phyloP scores from a whole-genome alignment of 2,113 vertebrate genomes.

The Catharus bicknelli region DNA sequence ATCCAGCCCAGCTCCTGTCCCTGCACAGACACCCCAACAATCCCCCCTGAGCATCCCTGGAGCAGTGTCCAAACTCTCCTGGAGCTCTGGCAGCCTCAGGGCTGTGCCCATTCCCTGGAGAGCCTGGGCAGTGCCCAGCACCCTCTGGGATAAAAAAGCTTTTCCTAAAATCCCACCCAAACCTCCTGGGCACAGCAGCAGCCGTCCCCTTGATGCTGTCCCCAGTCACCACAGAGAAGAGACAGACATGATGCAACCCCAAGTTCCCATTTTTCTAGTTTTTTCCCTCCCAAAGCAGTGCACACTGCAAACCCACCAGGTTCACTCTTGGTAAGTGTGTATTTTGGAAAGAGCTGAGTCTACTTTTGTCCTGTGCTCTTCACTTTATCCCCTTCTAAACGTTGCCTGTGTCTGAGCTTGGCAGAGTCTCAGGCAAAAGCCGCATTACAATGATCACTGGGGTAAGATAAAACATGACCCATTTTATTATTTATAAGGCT shows the following conservation, averaged over 20 bases:
- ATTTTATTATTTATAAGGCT: conserved; percentile 72
- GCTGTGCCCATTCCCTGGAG: not conserved
- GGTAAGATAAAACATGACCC: conserved; percentile 61
- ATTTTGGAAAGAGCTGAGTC: not conserved
- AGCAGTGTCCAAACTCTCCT: accelerated
- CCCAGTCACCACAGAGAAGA: not conserved
- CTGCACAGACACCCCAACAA: not conserved
- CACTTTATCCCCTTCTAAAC: not conserved
- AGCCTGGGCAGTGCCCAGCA: not conserved
- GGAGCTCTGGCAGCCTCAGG: not conserved
- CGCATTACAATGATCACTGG: conserved; percentile 34
- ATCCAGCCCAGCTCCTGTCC: accelerated
- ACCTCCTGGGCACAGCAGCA: not conserved
- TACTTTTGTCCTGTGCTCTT: not conserved
- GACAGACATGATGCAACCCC: not conserved
- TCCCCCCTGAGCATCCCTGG: not conserved
- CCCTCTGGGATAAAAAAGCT: not conserved
- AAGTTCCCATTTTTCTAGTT: not conserved
- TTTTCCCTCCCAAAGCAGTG: not conserved
- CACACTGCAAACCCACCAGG: not conserved
- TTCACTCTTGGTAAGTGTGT: accelerated
- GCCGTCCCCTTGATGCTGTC: accelerated
- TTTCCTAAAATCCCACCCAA: accelerated
- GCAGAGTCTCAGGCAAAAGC: conserved; percentile 55
- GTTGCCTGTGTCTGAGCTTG: conserved; percentile 40